phyloP scores from a whole-genome alignment of 2,888 invertebrate genomes.

The Rotaria macrura region DNA sequence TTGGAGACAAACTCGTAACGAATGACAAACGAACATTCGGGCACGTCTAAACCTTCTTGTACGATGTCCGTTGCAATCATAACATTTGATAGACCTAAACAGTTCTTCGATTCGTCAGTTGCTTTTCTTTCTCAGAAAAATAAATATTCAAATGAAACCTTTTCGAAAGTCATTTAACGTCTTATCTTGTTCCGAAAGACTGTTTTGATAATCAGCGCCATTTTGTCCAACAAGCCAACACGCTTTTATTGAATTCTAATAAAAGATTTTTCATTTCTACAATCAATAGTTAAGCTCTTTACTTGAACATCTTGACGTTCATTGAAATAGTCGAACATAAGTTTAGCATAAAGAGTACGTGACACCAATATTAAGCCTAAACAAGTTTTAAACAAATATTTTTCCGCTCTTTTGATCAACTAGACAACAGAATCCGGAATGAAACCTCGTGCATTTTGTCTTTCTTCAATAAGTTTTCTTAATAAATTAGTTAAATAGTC shows the following conservation, averaged over 20 bases:
- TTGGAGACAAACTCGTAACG: conserved; percentile 36
- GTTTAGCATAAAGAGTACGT: conserved; percentile 5
- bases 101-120: not conserved
- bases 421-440: too few relatives aligned
- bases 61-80: conserved; percentile 36
- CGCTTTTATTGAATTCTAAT: not conserved
- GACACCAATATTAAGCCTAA: not conserved
- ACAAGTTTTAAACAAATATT: too few relatives aligned
- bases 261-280: not conserved
- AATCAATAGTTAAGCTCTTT: not conserved
- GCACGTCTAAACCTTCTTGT: conserved; percentile 36
- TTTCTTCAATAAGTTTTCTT: not conserved
- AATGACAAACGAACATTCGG: conserved; percentile 35
- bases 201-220: not conserved
- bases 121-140: not conserved
- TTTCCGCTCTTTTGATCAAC: too few relatives aligned
- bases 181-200: not conserved
- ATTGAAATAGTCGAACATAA: not conserved
- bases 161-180: not conserved
- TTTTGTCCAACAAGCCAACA: conserved; percentile 18
- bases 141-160: not conserved
- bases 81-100: conserved; percentile 28
- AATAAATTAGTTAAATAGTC: not conserved
- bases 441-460: not conserved
- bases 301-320: not conserved